These are phyloP conservation scores for Varanus salvator DNA, from an alignment of 2,113 vertebrate species.

Conservation along the genomic window DNA sequence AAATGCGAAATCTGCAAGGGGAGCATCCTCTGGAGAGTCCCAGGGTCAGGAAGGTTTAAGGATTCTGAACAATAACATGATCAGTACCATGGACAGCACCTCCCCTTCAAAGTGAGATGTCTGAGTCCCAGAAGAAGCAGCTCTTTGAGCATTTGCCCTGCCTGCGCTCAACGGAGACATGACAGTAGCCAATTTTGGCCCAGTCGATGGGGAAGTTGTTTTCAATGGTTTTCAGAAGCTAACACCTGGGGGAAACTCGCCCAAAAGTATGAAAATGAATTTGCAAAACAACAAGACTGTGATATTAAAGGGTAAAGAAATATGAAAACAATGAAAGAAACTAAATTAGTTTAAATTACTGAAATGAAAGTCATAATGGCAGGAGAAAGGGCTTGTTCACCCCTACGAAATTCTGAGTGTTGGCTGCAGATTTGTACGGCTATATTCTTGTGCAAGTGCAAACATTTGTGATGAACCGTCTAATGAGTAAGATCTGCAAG, in stretches of 20 bases:
- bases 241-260: no score
- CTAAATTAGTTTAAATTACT: not conserved
- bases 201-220: not conserved
- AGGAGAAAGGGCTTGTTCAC: not conserved
- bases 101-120: not conserved
- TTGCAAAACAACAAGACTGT: no score
- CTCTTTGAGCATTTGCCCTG: not conserved
- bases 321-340: not conserved
- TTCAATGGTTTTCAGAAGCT: not conserved
- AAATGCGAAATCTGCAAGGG: slow-evolving; percentile 53
- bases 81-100: not conserved
- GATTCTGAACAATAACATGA: not conserved
- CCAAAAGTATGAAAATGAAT: no score
- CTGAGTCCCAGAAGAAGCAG: not conserved
- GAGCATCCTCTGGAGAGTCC: not conserved
- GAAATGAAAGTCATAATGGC: not conserved
- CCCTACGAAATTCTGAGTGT: not conserved
- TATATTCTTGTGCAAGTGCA: no score
- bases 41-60: not conserved
- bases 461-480: no score
- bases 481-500: no score
- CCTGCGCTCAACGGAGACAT: not conserved
- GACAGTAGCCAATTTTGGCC: not conserved
- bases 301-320: not conserved
- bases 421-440: no score